Base-by-base conservation (phyloP, 2,888 invertebrate genomes). In the Chymomyza caudatula region DNA sequence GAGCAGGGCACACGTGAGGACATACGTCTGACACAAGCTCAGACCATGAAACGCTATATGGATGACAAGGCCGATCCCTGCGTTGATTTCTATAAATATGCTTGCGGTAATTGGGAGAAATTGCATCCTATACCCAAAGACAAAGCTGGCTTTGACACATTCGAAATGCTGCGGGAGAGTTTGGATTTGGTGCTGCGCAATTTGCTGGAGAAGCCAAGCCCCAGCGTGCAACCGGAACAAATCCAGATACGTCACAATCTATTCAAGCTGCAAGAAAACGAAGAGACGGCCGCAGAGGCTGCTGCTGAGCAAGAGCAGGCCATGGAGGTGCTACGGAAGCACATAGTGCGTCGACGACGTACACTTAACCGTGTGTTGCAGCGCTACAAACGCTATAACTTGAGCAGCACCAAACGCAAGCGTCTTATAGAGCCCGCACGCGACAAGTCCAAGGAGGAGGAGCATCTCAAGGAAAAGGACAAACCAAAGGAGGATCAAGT, bases 81-180 rank as follows among this genome's bases (percentile, higher is more conserved):
- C 86, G 92, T 93, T 4, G 96, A 96, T 87, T 96, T 96, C 88
- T 96, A 96, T 87, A 94, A 95, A 81, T 97, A 94, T 81, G 95
- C 96, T 0, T 97, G 95, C 88, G 97, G 97, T 0, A 96, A 96
- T 81, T 97, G 97, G 97, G 93, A 94, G 37, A 93, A 93, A 58
- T 92, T 94, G 49, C 96, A 97, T 90, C 95, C 96, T 0, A 96
- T 97, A 83, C 97, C 97, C 2, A 94, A 95, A 58, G 97, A 97
- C 84, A 95, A 96, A 90, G 94, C 96, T 4, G 94, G 95, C 85
- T 97, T 95, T 89, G 97, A 97, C 79, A 97, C 96, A 0, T 97
- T 97, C 88, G 96, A 96, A 91, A 95, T 96, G 92, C 91, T 97
- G 4, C 92, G 96, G 77, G 96, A 97, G 91, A 95, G 95, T 77